Percentiles rank a stretch among this genome's conserved stretches.
Conservation (phyloP, 2,888 invertebrate genomes). For the Agonopterix alstromeriana region DNA sequence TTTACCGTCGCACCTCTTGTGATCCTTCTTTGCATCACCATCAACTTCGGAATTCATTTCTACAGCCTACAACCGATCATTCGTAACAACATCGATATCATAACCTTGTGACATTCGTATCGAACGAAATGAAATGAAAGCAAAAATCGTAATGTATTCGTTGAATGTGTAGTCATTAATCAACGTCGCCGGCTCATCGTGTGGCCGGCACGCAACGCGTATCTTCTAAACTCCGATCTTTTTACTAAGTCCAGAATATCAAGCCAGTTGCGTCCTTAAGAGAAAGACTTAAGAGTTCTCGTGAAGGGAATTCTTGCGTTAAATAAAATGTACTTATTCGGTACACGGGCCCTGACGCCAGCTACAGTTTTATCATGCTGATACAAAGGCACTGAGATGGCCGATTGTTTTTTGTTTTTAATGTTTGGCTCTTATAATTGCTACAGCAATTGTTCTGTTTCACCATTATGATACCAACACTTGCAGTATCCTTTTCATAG, state of each 20-base stretch:
- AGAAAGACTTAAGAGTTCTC: neutral
- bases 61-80: conserved; percentile 31
- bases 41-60: conserved; percentile 4
- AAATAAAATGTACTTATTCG: conserved; percentile 16
- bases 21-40: neutral
- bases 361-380: conserved; percentile 52
- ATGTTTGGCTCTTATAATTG: conserved; percentile 4
- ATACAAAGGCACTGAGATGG: conserved; percentile 39
- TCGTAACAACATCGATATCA: conserved; percentile 58
- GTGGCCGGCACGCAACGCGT: conserved; percentile 68
- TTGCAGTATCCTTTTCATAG: too few species aligned
- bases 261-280: neutral
- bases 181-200: conserved; percentile 72
- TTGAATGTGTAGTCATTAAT: conserved; percentile 70
- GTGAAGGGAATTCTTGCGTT: conserved; percentile 13
- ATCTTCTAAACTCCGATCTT: conserved; percentile 14
- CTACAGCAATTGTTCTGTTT: neutral
- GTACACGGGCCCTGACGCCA: conserved; percentile 37
- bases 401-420: conserved; percentile 24
- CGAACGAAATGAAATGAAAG: conserved; percentile 72
- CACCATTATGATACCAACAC: too few species aligned
- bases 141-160: conserved; percentile 77
- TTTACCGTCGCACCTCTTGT: too few species aligned
- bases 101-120: conserved; percentile 74
- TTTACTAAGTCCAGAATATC: conserved; percentile 3